These are phyloP conservation scores for Gerosis bhagava DNA, from an alignment of 2,888 invertebrate species.

Conservation along the genomic window DNA sequence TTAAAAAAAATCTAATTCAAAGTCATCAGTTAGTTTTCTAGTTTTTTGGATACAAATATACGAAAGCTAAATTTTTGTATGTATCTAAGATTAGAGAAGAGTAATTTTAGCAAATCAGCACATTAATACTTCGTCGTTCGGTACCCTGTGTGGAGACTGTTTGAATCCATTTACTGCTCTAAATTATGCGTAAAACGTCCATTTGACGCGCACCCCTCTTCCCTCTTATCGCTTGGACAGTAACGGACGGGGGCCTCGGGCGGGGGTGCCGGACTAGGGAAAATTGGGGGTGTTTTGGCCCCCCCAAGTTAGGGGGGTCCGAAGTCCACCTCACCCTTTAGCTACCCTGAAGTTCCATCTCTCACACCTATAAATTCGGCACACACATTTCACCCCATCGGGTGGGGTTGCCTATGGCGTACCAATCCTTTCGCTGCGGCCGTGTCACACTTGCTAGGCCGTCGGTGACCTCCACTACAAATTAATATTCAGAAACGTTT, in stretches of 20 bases:
- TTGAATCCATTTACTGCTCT: conserved; percentile 83
- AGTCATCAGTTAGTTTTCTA: too few relatives aligned
- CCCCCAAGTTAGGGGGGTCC: conserved; percentile 75
- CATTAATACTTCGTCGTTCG: conserved; percentile 57
- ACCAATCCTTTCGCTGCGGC: conserved; percentile 77
- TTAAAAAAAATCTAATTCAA: too few relatives aligned
- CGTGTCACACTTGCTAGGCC: conserved; percentile 77
- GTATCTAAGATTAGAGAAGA: conserved; percentile 12
- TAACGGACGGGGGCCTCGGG: conserved; percentile 72
- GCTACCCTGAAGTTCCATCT: conserved; percentile 82
- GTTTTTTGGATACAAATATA: too few relatives aligned
- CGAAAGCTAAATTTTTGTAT: too few relatives aligned
- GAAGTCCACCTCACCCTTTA: conserved; percentile 81
- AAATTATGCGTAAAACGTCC: conserved; percentile 84
- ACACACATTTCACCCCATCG: conserved; percentile 79
- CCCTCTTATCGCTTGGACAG: conserved; percentile 82
- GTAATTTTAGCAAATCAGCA: conserved; percentile 30
- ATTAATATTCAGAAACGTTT: conserved; percentile 81
- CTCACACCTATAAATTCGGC: conserved; percentile 82
- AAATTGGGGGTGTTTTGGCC: conserved; percentile 72
- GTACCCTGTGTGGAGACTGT: conserved; percentile 74
- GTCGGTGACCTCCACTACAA: conserved; percentile 78
- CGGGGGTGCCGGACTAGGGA: conserved; percentile 81
- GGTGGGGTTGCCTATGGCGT: conserved; percentile 67
- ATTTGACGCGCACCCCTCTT: conserved; percentile 81